These are phyloP conservation scores for Sparidentex hasta DNA, from an alignment of 2,797 vertebrate genomes.

Conservation along the genomic window DNA sequence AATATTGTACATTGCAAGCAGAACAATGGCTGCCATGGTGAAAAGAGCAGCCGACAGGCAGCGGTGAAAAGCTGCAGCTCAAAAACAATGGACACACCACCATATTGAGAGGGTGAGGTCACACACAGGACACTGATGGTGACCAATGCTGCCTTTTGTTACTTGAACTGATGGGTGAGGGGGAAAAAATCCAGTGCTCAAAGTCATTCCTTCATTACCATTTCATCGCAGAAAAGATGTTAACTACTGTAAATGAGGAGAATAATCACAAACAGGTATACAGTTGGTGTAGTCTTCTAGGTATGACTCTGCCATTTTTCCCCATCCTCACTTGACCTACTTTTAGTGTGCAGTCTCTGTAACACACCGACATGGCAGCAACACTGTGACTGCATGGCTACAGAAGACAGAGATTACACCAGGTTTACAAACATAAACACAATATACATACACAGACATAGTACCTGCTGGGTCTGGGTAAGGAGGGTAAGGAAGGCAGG, in stretches of 20 bases:
- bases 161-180: slow-evolving; percentile 3
- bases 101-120: slow-evolving; percentile 67
- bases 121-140: slow-evolving; percentile 56
- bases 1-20: slow-evolving; percentile 26
- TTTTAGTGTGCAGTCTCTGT: slow-evolving; percentile 51
- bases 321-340: slow-evolving; percentile 63
- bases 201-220: background rate
- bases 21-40: slow-evolving; percentile 69
- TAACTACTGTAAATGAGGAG: background rate
- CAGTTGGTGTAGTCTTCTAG: slow-evolving; percentile 7
- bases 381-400: slow-evolving; percentile 22
- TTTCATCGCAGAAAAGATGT: background rate
- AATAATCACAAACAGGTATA: background rate
- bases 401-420: background rate
- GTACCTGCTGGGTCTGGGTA: slow-evolving; percentile 95
- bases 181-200: background rate
- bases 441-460: background rate
- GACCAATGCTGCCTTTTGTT: slow-evolving; percentile 47
- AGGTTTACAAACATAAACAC: background rate
- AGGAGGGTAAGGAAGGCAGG: slow-evolving; percentile 93
- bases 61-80: slow-evolving; percentile 53
- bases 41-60: slow-evolving; percentile 49
- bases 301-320: slow-evolving; percentile 22
- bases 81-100: slow-evolving; percentile 71
- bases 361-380: slow-evolving; percentile 63